Evolutionary conservation across 2,888 invertebrate genomes (phyloP), one percentile per base, ranked within the genome.

Genomic region (Napeogenes inachia): DNA sequence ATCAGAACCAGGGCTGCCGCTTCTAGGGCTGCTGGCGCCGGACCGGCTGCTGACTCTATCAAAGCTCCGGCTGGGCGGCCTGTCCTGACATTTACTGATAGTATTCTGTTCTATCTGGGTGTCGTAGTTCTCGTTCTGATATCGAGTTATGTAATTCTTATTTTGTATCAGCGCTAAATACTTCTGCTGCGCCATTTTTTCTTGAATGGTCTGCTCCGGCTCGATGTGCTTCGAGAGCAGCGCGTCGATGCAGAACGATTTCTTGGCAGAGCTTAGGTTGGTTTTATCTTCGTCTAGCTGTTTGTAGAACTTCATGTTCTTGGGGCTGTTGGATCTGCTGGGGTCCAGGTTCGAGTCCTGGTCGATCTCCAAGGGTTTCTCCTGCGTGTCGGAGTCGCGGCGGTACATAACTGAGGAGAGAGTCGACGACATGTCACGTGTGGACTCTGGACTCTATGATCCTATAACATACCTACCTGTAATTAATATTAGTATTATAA

Each of bases 171-270:
- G 71, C 0, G 82, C 80, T 21, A 90, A 53, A 61, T 84, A 89
- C 57, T 89, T 89, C 33, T 91, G 85, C 4, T 90, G 87, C 0
- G 84, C 72, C 72, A 86, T 77, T 50, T 79, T 78, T 2, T 87
- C 86, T 50, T 83, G 84, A 0, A 84, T 66, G 2, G 85, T 88
- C 13, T 67, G 73, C 35, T 82, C 85, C 8, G 76, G 80, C 55
- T 81, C 79, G 0, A 82, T 73, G 12, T 86, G 84, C 59, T 93
- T 92, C 0, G 96, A 96, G 3, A 98, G 84, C 3, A 98, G 83
- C 0, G 97, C 97, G 76, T 98, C 98, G 70, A 98, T 98, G 78
- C 97, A 97, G 78, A 98, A 98, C 0, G 97, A 97, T 59, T 95
- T 95, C 70, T 94, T 94, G 0, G 71, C 74, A 50, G 82, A 84